These are phyloP conservation scores for Nudaria mundana DNA, from an alignment of 2,888 invertebrate genomes.

Conservation along the genomic window DNA sequence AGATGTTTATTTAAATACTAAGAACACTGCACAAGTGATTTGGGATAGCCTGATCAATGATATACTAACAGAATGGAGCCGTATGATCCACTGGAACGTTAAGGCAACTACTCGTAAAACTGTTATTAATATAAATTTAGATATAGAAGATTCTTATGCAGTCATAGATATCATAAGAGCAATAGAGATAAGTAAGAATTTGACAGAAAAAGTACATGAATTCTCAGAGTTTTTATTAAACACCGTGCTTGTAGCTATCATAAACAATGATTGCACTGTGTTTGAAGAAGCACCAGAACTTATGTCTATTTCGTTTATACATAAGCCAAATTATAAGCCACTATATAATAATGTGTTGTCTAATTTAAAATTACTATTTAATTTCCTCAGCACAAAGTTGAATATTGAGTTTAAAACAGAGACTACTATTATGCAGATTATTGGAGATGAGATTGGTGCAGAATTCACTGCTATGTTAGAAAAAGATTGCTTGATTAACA, in stretches of 20 bases:
- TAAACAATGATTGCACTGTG: constrained; percentile 71
- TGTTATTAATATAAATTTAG: constrained; percentile 55
- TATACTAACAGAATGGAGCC: constrained; percentile 70
- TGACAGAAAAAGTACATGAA: constrained; percentile 68
- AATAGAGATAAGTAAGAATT: constrained; percentile 64
- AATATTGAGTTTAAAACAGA: constrained; percentile 66
- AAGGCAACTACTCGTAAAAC: constrained; percentile 47
- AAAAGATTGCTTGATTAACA: constrained; percentile 86
- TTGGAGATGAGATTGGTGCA: constrained; percentile 78
- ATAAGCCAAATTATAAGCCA: constrained; percentile 64
- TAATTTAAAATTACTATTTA: constrained; percentile 79
- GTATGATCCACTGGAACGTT: constrained; percentile 66
- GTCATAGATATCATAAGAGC: constrained; percentile 61
- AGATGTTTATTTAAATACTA: constrained; percentile 74
- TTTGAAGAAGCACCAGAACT: constrained; percentile 56
- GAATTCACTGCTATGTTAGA: constrained; percentile 85
- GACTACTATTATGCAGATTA: constrained; percentile 74
- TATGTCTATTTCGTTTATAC: constrained; percentile 55
- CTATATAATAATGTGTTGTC: constrained; percentile 78
- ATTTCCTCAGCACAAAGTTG: constrained; percentile 80
- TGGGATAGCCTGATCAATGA: constrained; percentile 70
- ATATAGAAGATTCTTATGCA: constrained; percentile 44
- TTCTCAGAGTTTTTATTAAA: constrained; percentile 82
- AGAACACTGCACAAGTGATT: constrained; percentile 62
- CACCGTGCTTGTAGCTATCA: constrained; percentile 80